Evolutionary conservation across 2,113 vertebrate species (phyloP).

Genomic region (Ranitomeya imitator): DNA sequence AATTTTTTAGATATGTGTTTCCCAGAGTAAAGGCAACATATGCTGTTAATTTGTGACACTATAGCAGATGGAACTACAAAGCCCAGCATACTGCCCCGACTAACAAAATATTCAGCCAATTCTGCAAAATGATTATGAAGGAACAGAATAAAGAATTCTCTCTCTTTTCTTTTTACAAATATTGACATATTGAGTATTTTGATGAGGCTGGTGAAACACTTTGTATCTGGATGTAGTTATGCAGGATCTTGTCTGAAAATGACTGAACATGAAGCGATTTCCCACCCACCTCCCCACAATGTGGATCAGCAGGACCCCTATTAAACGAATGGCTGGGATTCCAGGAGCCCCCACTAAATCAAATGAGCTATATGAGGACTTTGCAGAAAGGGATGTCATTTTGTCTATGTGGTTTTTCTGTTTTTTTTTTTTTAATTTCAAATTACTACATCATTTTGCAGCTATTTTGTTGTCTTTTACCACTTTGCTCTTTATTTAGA

Average conservation of each 20-base stretch:
- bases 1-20: no score
- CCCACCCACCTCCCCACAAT: background rate
- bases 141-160: background rate
- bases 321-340: background rate
- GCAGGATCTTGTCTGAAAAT: conserved; percentile 2
- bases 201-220: background rate
- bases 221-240: conserved; percentile 23
- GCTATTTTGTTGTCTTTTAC: background rate
- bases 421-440: background rate
- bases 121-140: background rate
- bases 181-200: background rate
- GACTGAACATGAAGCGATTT: no score
- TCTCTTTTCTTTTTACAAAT: background rate
- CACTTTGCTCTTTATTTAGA: background rate
- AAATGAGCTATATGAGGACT: background rate
- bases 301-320: background rate
- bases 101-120: background rate
- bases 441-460: background rate
- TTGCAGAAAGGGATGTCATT: background rate
- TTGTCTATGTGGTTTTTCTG: background rate
- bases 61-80: background rate
- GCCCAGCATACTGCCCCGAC: background rate
- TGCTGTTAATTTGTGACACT: background rate
- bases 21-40: background rate
- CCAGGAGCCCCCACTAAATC: background rate